Percentiles rank a stretch among this genome's conserved stretches.
phyloP scores from a whole-genome alignment of 2,888 invertebrate genomes.

The Xestobium rufovillosum region DNA sequence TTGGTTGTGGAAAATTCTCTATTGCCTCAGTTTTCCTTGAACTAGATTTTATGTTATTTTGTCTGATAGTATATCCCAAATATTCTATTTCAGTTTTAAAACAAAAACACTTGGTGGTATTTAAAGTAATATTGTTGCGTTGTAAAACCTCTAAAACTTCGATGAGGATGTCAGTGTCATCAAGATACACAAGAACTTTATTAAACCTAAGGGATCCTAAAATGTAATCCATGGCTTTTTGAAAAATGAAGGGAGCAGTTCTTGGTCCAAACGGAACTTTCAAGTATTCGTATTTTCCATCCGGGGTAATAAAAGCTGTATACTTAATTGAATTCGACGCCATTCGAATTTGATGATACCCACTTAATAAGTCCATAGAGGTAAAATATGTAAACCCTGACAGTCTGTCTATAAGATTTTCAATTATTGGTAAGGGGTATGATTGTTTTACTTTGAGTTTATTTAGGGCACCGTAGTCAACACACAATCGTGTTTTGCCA shows the following conservation, averaged over 20 bases:
- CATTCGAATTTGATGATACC: conserved; percentile 5
- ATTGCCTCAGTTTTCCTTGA: too few species aligned
- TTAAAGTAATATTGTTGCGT: too few species aligned
- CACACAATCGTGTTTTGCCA: too few species aligned
- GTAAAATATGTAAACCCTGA: too few species aligned
- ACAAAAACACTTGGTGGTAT: background rate
- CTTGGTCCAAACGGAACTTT: too few species aligned
- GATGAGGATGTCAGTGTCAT: background rate
- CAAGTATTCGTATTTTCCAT: too few species aligned
- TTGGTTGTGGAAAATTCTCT: conserved; percentile 4
- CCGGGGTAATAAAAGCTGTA: too few species aligned
- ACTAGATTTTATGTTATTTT: conserved; percentile 1
- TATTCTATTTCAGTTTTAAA: conserved; percentile 5
- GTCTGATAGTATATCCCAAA: conserved; percentile 2
- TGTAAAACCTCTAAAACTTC: too few species aligned
- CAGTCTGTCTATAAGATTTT: too few species aligned
- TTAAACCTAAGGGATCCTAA: conserved; percentile 2
- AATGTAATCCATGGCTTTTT: conserved; percentile 6
- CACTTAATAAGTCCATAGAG: conserved; percentile 14
- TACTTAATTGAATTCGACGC: background rate
- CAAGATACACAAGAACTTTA: conserved; percentile 5
- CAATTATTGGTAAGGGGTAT: too few species aligned
- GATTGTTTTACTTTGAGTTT: too few species aligned
- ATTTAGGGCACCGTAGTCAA: too few species aligned
- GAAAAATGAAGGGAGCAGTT: conserved; percentile 2